Evolutionary conservation across 2,888 invertebrate genomes (phyloP), one percentile per base, ranked within the genome.

Genomic region (Xylophagus ater): DNA sequence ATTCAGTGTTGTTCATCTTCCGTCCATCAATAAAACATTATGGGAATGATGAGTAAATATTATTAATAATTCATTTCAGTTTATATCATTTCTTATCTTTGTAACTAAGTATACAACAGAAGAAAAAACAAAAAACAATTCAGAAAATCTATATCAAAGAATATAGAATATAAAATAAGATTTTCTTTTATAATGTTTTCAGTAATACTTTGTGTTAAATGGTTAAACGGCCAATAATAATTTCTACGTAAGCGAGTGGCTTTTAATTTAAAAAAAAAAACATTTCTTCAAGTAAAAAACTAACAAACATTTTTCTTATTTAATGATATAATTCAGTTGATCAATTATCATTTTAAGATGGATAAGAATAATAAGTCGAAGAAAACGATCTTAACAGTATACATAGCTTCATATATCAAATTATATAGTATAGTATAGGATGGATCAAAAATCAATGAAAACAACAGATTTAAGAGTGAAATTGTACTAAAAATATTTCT

Each of bases 261-360:
- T n/a, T n/a, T n/a, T 8, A 12, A 14, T 26, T 30, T 13, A 24
- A 41, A 44, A 44, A 41, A 38, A n/a, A n/a, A n/a, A n/a, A n/a
- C n/a, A n/a, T n/a, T n/a, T n/a, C n/a, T 23, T 12, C 14, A 19
- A 26, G 14, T 29, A 44, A 41, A 44, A 39, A 40, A 36, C 38
- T n/a, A n/a, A 18, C 12, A 37, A 38, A 44, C 44, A 44, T 44
- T 41, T 41, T 41, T 44, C 38, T 38, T 37, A n/a, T 41, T 44
- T 44, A 44, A 44, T 44, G 44, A 44, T 44, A 44, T 44, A 37
- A 41, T 44, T 44, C 38, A 41, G 39, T 44, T 39, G 44, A 28
- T 23, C 44, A 41, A 44, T 44, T 40, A 34, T 40, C 38, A 43
- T 43, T n/a, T n/a, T n/a, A n/a, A n/a, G n/a, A n/a, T n/a, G n/a